Base-by-base conservation (phyloP, 2,113 vertebrate genomes). In the Dolichotis patagonum region DNA sequence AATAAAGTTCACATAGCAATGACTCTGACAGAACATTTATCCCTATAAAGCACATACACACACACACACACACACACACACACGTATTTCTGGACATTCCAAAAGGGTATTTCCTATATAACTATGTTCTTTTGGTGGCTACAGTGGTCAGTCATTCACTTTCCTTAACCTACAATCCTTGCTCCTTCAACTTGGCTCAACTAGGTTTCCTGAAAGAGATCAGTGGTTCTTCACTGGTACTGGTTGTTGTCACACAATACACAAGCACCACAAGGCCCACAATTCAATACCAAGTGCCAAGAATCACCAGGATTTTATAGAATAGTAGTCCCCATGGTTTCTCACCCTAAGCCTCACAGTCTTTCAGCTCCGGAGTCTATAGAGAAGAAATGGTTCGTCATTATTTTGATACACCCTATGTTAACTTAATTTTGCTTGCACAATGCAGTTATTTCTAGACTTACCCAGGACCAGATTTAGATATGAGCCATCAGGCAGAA, bases 1-100 rank as follows among this genome's bases (percentile, higher is more conserved):
- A 97, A 65, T 67, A 73, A 88, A 88, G 65, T 91, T 80, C 32
- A 85, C 80, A 67, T 30, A 38, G 54, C 88, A 95, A 83, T 94
- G 46, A 69, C 30, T 84, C 30, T 84, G 20, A 88, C 30, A 43
- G 14, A 56, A 63, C 4, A 30, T 52, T 7, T 10, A n/a, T 35
- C 8, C 32, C 30, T 85, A 12, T 73, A 28, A 41, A 85, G 28
- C 28, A 43, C 71, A 75, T 1, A 30, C 41, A 75, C 73, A 43
- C 41, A n/a, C 35, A 69, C 32, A n/a, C 73, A 43, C 41, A n/a
- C 35, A 69, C 32, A n/a, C 60, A 63, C 24, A 30, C 26, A 30
- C 62, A 91, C 0, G 0, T 38, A 43, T 88, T 93, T 96, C 54
- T 90, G 73, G 67, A 43, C 56, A 26, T 41, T 71, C 69, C 63